Percentiles rank a stretch among this genome's conserved stretches.
phyloP scores from a whole-genome alignment of 2,113 vertebrate species.

The Dermatemys mawii region DNA sequence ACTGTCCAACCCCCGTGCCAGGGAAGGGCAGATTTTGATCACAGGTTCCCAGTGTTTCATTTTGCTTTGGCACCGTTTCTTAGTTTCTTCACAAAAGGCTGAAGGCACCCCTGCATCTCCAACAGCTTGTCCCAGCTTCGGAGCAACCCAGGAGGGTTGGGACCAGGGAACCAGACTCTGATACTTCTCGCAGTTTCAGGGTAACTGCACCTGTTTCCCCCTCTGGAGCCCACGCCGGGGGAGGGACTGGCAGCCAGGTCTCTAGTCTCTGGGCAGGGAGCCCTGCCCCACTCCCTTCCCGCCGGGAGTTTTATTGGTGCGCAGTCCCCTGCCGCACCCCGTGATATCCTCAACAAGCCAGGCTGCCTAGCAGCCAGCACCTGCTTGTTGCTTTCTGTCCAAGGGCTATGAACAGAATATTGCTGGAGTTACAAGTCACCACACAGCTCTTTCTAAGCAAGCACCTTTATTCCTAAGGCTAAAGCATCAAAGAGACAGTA shows the following conservation, averaged over 20 bases:
- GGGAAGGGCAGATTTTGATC: background rate
- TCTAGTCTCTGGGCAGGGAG: background rate
- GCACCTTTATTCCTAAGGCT: background rate
- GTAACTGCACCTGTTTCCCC: no score
- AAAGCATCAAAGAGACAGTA: background rate
- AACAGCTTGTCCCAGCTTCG: background rate
- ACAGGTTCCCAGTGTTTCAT: background rate
- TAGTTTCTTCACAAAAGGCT: background rate
- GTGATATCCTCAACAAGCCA: background rate
- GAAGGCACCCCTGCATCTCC: background rate
- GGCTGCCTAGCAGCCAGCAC: background rate
- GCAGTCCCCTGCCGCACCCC: accelerated
- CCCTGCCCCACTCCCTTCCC: background rate
- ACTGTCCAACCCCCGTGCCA: background rate
- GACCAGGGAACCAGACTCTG: background rate
- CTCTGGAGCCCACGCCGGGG: no score
- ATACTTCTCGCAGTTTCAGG: no score
- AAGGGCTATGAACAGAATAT: accelerated
- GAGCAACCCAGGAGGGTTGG: background rate
- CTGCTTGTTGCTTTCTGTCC: background rate
- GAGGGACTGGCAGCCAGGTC: background rate
- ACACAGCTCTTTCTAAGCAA: background rate
- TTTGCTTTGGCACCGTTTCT: background rate
- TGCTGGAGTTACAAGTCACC: background rate
- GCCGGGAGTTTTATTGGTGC: background rate